Evolutionary conservation across 1,140 invertebrate genomes (phyloP), one percentile per base, ranked within the genome.

Genomic region (Zelostemma sp.): DNA sequence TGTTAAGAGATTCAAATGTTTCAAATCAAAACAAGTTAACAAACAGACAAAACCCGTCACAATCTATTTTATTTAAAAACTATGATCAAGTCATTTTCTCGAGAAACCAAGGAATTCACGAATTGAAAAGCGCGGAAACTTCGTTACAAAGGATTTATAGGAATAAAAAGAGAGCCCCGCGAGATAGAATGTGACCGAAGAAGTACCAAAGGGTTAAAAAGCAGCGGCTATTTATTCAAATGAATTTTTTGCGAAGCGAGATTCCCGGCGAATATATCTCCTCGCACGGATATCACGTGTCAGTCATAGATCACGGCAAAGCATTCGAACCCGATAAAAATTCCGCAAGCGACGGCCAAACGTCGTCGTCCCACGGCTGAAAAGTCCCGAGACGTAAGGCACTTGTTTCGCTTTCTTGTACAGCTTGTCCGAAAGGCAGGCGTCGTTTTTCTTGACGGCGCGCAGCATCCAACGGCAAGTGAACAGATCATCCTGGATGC

Each of bases 401-500:
- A 35, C 41, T 43, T 16, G 41, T 43, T 43, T 43, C 31, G 15
- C 33, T 25, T 38, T 15, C 28, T 21, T 21, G 60, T 70, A 62
- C 58, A 58, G 61, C 53, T 66, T 63, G 63, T 63, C 63, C 55
- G 57, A 49, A 59, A 35, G 46, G 33, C 33, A 21, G 43, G 59
- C 55, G 51, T 63, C 63, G 55, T 71, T 71, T 66, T 63, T 71
- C 68, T 67, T 63, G 43, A n/a, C 6, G 6, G 14, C n/a, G 21
- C n/a, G 16, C 25, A 11, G 9, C 15, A 14, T 47, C 15, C 16
- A 17, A 47, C 61, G 63, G 60, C 55, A 64, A 64, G 49, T 64
- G 60, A 67, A 72, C 63, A 73, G 62, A 74, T 75, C 74, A 73
- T 73, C 56, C 59, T 54, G 62, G 62, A 69, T 57, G 66, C 65